Evolutionary conservation across 2,888 invertebrate genomes (phyloP).

Genomic region (Abrostola tripartita): DNA sequence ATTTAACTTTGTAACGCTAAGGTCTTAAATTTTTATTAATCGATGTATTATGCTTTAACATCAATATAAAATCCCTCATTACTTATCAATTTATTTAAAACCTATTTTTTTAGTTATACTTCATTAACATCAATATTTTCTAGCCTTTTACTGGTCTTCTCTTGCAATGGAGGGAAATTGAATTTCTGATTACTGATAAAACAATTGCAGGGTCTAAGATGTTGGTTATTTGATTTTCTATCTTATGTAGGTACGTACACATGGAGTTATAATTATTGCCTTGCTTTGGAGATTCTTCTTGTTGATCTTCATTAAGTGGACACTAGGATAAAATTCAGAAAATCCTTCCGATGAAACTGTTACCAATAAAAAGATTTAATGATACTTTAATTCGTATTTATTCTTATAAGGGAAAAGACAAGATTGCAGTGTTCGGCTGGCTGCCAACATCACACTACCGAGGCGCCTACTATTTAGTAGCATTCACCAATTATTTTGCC

Average conservation of each 20-base stretch:
- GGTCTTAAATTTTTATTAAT: not conserved
- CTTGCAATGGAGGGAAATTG: too few species aligned
- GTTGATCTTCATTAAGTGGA: too few species aligned
- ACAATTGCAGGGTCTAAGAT: too few species aligned
- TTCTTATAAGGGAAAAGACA: not conserved
- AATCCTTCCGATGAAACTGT: not conserved
- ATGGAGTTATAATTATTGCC: too few species aligned
- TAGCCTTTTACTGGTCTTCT: too few species aligned
- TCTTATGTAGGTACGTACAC: too few species aligned
- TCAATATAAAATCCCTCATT: too few species aligned
- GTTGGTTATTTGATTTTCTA: too few species aligned
- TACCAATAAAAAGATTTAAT: not conserved
- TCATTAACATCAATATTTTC: too few species aligned
- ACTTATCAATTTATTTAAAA: too few species aligned
- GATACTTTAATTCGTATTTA: not conserved
- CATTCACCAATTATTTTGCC: constrained; percentile 32
- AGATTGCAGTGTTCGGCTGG: not conserved
- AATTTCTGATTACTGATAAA: too few species aligned
- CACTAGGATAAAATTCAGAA: not conserved
- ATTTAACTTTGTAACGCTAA: not conserved
- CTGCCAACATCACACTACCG: constrained; percentile 15
- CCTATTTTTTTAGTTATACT: too few species aligned
- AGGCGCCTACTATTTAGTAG: constrained; percentile 23
- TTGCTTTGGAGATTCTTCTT: not conserved
- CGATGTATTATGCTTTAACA: not conserved